Conservation (phyloP, 2,113 vertebrate species). For the Alaudala cheleensis region DNA sequence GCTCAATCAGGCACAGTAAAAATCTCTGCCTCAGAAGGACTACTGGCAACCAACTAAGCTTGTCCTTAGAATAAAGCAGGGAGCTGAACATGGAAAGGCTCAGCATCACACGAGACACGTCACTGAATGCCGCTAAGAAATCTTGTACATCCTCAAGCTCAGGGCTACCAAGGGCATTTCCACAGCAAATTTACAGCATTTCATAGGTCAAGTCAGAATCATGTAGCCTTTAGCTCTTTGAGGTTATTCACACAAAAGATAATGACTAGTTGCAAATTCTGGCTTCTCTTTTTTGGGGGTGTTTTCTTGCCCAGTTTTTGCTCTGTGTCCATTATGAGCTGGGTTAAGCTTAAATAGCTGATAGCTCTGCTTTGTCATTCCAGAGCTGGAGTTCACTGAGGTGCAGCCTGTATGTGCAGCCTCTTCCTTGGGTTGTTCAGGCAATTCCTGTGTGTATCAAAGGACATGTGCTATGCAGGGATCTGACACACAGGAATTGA, state of each 20-base stretch:
- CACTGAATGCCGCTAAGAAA: background rate
- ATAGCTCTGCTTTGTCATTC: background rate
- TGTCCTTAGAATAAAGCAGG: background rate
- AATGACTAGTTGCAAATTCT: background rate
- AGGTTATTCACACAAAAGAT: background rate
- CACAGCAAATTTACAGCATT: background rate
- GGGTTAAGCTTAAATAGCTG: background rate
- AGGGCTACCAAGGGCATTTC: background rate
- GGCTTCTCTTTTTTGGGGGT: background rate
- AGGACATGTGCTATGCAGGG: background rate
- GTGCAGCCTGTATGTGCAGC: background rate
- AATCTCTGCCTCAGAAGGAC: background rate
- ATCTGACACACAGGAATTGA: background rate
- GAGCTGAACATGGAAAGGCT: background rate
- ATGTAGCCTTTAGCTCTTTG: background rate
- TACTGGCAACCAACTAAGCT: background rate
- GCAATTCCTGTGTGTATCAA: background rate
- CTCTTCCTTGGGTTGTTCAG: background rate
- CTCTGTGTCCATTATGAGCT: background rate
- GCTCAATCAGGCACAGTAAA: background rate
- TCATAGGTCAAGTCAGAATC: background rate
- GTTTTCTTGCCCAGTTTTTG: background rate
- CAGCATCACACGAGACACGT: background rate
- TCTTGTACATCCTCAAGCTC: background rate
- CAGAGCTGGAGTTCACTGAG: background rate